Base-by-base conservation (phyloP, 2,113 vertebrate species). In the Coptodon bakossiorum region DNA sequence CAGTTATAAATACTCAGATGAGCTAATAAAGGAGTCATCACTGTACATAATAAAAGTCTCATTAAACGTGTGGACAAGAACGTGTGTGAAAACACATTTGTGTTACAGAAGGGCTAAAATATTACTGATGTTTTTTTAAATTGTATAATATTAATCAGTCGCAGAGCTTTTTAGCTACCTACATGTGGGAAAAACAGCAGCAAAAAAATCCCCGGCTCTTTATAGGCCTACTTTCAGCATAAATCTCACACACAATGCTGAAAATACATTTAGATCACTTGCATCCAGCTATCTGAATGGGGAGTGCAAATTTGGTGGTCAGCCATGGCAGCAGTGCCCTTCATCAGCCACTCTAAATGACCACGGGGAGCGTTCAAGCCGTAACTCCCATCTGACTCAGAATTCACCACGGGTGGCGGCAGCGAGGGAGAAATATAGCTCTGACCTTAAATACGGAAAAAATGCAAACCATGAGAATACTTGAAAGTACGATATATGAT, bases 291-390 rank as follows among this genome's bases (percentile, higher is more conserved):
- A 27, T 61, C 48, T 50, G 43, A 89, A 29, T 82, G 68, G 29
- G 12, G 22, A 56, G 54, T 82, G 40, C 4, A 45, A 88, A 59
- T 86, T 14, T 81, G 38, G 54, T 52, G 76, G 54, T 88, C 85
- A 83, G 56, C 85, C 56, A 34, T 48, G 78, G 84, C 80, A 76
- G 82, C 48, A 38, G 66, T 68, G 89, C 61, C 89, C 80, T 88
- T 88, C 84, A 92, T 88, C 86, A 86, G 61, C 88, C 80, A 89
- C 57, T 73, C 85, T 81, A 59, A 84, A 45, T 68, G 38, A 63
- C 89, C 88, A 82, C 38, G 29, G 87, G 73, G 90, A 79, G 57
- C 29, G 13, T 90, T 91, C 82, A 90, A 90, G 79, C 87, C 36
- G 34, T 76, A 87, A 90, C 88, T 85, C 73, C 88, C 80, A 81